These are phyloP conservation scores for Pituophis catenifer DNA, from an alignment of 2,113 vertebrate genomes.

Conservation along the genomic window DNA sequence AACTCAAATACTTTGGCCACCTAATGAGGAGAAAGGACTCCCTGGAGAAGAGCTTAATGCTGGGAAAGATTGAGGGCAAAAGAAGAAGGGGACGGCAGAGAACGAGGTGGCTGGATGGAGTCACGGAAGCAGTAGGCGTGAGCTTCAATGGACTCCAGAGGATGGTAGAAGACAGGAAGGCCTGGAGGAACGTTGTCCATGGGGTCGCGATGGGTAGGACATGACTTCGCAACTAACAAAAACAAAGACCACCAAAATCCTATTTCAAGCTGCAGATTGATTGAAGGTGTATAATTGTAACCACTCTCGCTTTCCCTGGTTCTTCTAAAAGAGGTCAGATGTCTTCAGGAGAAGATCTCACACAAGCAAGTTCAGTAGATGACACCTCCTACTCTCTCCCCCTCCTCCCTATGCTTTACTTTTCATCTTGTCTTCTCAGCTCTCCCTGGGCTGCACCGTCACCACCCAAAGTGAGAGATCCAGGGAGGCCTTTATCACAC, in stretches of 20 bases:
- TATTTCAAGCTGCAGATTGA: background rate
- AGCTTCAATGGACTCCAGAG: no score
- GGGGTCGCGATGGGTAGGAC: no score
- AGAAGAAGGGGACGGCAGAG: no score
- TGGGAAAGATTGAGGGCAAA: no score
- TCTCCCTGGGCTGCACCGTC: fast-evolving
- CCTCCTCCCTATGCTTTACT: background rate
- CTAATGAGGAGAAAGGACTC: no score
- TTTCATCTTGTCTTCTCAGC: background rate
- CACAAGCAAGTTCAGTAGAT: background rate
- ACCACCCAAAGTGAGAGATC: fast-evolving
- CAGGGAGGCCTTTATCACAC: fast-evolving
- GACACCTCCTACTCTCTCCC: background rate
- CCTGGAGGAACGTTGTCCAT: no score
- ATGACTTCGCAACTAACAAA: no score
- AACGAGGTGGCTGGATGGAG: no score
- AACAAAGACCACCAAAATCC: background rate
- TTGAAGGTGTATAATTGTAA: background rate
- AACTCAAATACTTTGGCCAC: no score
- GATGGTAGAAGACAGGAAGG: no score
- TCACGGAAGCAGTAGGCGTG: no score
- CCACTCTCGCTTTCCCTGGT: fast-evolving
- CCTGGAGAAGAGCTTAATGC: no score
- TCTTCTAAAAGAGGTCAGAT: background rate
- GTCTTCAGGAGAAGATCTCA: fast-evolving